Conservation (phyloP, 2,888 invertebrate species). For the Pyralis farinalis region DNA sequence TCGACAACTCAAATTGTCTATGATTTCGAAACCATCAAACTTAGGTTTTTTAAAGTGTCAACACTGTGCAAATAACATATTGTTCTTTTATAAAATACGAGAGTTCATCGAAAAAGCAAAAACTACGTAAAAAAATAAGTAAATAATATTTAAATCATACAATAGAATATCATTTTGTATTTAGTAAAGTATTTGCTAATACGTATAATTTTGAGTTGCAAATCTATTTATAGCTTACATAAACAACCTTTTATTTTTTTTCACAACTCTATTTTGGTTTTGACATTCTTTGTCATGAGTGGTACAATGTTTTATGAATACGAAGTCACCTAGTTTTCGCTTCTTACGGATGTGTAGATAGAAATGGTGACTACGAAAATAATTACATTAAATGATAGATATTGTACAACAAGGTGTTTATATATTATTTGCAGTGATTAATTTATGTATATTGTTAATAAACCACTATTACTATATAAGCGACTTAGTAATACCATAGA, state of each 20-base stretch:
- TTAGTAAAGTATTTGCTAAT: neutral
- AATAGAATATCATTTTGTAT: neutral
- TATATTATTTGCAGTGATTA: too few relatives aligned
- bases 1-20: constrained; percentile 67
- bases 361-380: too few relatives aligned
- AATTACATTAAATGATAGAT: too few relatives aligned
- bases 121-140: neutral
- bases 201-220: neutral
- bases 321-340: neutral
- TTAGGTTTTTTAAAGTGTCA: constrained; percentile 36
- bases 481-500: too few relatives aligned
- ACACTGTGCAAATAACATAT: constrained; percentile 9
- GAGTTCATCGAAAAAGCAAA: neutral
- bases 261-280: constrained; percentile 28
- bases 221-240: constrained; percentile 1
- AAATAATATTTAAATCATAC: neutral
- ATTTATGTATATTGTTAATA: too few relatives aligned
- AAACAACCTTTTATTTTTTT: constrained; percentile 30
- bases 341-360: too few relatives aligned
- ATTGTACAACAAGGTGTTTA: too few relatives aligned
- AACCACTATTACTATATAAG: too few relatives aligned
- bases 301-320: neutral
- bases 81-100: neutral
- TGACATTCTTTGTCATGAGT: constrained; percentile 46
- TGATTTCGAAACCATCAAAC: constrained; percentile 67